A percentile compares a stretch with the other conserved stretches of the same genome.
These are phyloP conservation scores for Leptinotarsa lineolata DNA, from an alignment of 1,140 invertebrate species.

Conservation along the genomic window DNA sequence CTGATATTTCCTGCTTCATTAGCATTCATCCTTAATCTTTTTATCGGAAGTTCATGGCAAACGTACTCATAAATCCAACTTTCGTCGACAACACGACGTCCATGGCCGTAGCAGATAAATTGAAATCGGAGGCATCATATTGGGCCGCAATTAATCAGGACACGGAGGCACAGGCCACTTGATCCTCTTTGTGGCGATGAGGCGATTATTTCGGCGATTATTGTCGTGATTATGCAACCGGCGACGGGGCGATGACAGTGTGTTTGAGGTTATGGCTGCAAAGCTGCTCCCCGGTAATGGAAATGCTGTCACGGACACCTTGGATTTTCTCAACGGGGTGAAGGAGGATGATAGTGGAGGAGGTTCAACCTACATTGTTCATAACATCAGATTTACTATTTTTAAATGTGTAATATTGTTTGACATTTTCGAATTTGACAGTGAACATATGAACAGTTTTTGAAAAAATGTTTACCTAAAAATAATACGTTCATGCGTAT, in stretches of 20 bases:
- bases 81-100: neutral
- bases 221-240: slow-evolving; percentile 20
- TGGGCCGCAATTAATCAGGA: slow-evolving; percentile 22
- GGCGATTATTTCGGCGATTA: slow-evolving; percentile 15
- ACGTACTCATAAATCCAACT: slow-evolving; percentile 12
- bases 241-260: neutral
- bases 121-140: slow-evolving; percentile 22
- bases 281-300: neutral
- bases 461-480: too few relatives aligned
- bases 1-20: neutral
- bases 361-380: too few relatives aligned
- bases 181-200: slow-evolving; percentile 23
- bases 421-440: too few relatives aligned
- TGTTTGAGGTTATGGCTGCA: neutral
- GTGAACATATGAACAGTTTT: too few relatives aligned
- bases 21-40: slow-evolving; percentile 13
- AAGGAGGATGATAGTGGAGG: too few relatives aligned
- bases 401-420: too few relatives aligned
- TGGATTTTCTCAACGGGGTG: slow-evolving; percentile 3
- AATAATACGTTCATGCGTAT: too few relatives aligned
- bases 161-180: slow-evolving; percentile 11
- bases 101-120: slow-evolving; percentile 7
- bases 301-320: slow-evolving; percentile 11
- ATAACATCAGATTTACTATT: too few relatives aligned
- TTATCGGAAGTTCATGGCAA: neutral